These are phyloP conservation scores for Sminthurides bifidus DNA, from an alignment of 1,140 invertebrate species.

Conservation along the genomic window DNA sequence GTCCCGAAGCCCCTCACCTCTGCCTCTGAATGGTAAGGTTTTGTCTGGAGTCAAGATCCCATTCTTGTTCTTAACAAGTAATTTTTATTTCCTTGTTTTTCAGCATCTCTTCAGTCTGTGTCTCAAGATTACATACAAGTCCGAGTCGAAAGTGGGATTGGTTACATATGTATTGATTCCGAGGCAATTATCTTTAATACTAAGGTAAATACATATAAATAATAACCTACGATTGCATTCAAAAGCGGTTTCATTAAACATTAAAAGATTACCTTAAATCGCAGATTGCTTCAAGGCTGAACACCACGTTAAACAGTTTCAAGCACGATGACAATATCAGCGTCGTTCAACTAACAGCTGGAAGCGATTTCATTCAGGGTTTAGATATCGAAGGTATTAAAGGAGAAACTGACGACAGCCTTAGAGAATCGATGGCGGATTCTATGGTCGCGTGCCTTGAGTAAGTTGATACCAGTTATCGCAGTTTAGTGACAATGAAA, in stretches of 20 bases:
- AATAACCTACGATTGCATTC: background rate
- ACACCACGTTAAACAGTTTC: background rate
- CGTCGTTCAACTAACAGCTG: slow-evolving; percentile 1
- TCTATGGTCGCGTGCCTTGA: slow-evolving; percentile 8
- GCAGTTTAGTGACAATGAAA: too few relatives aligned
- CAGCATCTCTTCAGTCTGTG: background rate
- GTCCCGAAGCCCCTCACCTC: slow-evolving; percentile 4
- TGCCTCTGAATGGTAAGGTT: background rate
- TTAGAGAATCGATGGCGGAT: slow-evolving; percentile 3
- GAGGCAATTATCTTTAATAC: background rate
- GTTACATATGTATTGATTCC: background rate
- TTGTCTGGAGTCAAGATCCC: too few relatives aligned
- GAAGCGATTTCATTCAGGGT: slow-evolving; percentile 3
- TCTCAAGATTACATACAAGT: background rate
- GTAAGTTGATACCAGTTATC: slow-evolving; percentile 1
- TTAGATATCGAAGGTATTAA: background rate
- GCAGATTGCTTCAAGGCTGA: background rate
- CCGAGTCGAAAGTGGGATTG: background rate
- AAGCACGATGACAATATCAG: background rate
- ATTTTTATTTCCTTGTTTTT: too few relatives aligned
- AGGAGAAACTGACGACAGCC: background rate
- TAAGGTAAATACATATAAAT: background rate
- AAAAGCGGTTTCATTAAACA: background rate
- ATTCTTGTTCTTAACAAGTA: too few relatives aligned
- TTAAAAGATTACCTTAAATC: background rate